Base-by-base conservation (phyloP, 2,113 vertebrate genomes). In the Microtus richardsoni region DNA sequence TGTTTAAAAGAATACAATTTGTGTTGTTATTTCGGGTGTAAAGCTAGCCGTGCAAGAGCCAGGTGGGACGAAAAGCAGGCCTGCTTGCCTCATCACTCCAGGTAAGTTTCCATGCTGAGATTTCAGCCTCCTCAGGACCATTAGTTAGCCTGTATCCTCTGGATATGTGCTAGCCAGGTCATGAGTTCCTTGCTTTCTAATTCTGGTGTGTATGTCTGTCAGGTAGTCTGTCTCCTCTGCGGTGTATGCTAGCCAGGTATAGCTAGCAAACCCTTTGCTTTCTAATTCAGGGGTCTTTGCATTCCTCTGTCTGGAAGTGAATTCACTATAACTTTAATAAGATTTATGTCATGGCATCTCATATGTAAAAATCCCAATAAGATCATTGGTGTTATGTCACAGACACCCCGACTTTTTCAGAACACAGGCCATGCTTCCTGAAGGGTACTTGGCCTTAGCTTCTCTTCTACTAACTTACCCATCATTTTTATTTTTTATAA, bases 281-380 rank as follows among this genome's bases (percentile, higher is more conserved):
- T 88, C 22, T 88, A 82, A 79, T 30, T 26, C 28, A 73, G 68
- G 28, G 7, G 17, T 13, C 86, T 84, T 73, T 78, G 6, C 7
- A 49, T 73, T 94, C 71, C 24, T 92, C 24, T 44, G 3, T 88
- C 19, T 39, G 11, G 39, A 71, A 39, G 28, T 85, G 19, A 13
- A 52, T 88, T 88, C 68, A 93, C 30, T 88, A 39, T 21, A 88
- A 88, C 58, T 49, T n/a, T 77, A 82, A 71, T 64, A 90, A 66
- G 78, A 79, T 10, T 66, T 58, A 7, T 17, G 58, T 82, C 41
- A 33, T 52, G 52, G 14, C 0, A 11, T 71, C 30, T 84, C 39
- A 44, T 22, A 82, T 71, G 41, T 30, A 64, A 60, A 78, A 5
- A 12, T 12, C 0, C 2, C 68, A 64, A 26, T 30, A 1, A 16